Evolutionary conservation across 2,888 invertebrate genomes (phyloP), one percentile per base, ranked within the genome.

Genomic region (Drosophila subsilvestris): DNA sequence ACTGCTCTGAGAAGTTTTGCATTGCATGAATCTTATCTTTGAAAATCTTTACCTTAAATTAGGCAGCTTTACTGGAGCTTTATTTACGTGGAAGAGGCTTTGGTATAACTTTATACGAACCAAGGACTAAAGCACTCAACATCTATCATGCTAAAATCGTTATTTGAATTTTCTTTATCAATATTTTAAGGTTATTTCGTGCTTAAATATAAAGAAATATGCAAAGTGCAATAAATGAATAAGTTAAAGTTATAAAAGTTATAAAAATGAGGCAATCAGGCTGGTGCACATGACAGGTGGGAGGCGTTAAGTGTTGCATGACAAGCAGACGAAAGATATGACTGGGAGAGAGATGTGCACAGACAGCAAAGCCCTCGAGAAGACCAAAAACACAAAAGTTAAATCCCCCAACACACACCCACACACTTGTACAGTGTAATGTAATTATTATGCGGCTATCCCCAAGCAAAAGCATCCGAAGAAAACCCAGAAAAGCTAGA

Each of bases 21-120:
- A 75, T 75, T 78, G 76, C 76, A 76, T 78, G 76, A 45, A 45
- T 20, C 27, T 27, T 27, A 27, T 27, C 32, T 32, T 32, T 32
- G 32, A 32, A 12, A 14, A 12, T 65, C 29, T 54, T 54, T 42
- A 48, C 53, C 53, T 22, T 47, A 54, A 67, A 65, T 17, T 43
- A 65, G 67, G 47, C 67, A 54, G 29, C 7, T 49, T 54, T 43
- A 25, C 10, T 32, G 32, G 25, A 63, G 43, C 50, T 62, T 72
- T 29, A 27, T 61, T 72, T 70, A 22, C 45, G 10, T 54, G 37
- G 32, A 10, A 45, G 45, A 57, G 49, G 62, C 54, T 50, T 70
- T 44, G 50, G 44, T 72, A 45, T 57, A 48, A 62, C 20, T 56
- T 9, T 37, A 20, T 72, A 51, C 51, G 51, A 43, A 48, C 53